Percentiles rank a stretch among this genome's conserved stretches.
Conservation (phyloP, 2,113 vertebrate species). For the Archilochus colubris region DNA sequence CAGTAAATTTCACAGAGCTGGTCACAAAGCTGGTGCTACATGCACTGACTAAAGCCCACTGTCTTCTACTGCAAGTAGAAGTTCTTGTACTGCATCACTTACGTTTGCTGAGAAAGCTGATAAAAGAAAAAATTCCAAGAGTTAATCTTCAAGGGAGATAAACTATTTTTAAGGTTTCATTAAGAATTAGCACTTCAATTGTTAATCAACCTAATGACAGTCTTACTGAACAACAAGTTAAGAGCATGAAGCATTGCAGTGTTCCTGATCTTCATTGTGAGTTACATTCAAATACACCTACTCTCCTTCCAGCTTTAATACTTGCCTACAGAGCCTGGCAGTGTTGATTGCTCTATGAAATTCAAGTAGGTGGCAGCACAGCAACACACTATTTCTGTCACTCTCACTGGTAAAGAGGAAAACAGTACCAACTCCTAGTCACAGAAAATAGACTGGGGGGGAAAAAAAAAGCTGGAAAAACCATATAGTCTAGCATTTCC, state of each 20-base stretch:
- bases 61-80: neutral
- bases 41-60: neutral
- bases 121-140: neutral
- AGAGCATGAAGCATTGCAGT: neutral
- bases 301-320: conserved; percentile 46
- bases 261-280: conserved; percentile 29
- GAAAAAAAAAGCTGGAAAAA: neutral
- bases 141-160: neutral
- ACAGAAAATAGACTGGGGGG: neutral
- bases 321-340: conserved; percentile 57
- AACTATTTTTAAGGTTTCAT: neutral
- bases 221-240: neutral
- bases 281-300: conserved; percentile 54
- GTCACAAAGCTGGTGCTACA: neutral
- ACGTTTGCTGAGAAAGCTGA: neutral
- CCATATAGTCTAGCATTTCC: neutral
- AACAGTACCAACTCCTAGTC: conserved; percentile 25
- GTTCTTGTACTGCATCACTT: neutral
- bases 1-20: neutral
- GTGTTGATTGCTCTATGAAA: conserved; percentile 33
- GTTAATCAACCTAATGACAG: conserved; percentile 29
- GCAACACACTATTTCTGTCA: conserved; percentile 64
- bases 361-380: conserved; percentile 65
- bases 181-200: conserved; percentile 23
- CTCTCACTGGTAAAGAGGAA: conserved; percentile 29